These are phyloP conservation scores for Amiota mariae DNA, from an alignment of 2,888 invertebrate genomes.

Conservation along the genomic window DNA sequence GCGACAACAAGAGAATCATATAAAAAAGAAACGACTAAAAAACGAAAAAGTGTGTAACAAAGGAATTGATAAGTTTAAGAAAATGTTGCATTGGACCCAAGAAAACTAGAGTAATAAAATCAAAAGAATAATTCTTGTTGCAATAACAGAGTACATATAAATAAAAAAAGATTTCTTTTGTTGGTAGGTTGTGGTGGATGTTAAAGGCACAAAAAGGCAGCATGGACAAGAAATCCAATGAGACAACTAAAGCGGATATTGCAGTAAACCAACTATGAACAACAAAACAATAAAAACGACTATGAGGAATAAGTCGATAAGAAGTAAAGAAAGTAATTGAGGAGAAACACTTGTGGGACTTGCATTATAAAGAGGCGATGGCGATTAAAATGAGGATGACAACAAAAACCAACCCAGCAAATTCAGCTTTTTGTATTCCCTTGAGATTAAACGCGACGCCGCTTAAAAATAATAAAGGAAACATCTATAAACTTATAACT, in stretches of 20 bases:
- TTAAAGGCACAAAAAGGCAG: neutral
- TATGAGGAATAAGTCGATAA: too few relatives aligned
- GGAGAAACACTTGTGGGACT: too few relatives aligned
- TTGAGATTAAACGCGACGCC: too few relatives aligned
- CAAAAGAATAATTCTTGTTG: constrained; percentile 2
- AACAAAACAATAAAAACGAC: neutral
- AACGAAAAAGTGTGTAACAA: constrained; percentile 35
- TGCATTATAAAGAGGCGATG: too few relatives aligned
- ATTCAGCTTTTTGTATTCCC: too few relatives aligned
- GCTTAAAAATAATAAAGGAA: too few relatives aligned
- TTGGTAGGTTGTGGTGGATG: neutral
- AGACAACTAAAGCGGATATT: constrained; percentile 5
- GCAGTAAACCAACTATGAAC: neutral
- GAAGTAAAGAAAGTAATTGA: too few relatives aligned
- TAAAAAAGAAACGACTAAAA: neutral
- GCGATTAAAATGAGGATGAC: neutral
- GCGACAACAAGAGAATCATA: too few relatives aligned
- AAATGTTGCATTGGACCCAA: constrained; percentile 21
- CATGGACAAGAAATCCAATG: neutral
- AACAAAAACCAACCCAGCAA: neutral
- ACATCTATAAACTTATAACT: too few relatives aligned
- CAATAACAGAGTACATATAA: too few relatives aligned
- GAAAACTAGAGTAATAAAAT: too few relatives aligned
- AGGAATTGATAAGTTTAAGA: constrained; percentile 44
- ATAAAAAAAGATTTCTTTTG: too few relatives aligned